A percentile compares a stretch with the other conserved stretches of the same genome.
These are phyloP conservation scores for Eretmocerus hayati DNA, from an alignment of 2,888 invertebrate species.

Conservation along the genomic window DNA sequence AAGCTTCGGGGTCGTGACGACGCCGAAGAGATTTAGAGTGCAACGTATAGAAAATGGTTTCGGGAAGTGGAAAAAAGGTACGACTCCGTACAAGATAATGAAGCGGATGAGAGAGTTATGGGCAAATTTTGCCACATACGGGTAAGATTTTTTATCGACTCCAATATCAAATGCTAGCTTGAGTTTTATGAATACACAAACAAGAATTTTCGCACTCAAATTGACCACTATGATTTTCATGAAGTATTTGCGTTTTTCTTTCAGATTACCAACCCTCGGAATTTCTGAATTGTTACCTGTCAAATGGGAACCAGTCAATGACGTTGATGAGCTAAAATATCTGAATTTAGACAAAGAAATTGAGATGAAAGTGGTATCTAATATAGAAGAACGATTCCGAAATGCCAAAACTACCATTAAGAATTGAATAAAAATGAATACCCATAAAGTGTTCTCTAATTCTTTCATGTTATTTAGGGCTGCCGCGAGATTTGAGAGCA, in stretches of 20 bases:
- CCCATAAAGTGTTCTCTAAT: too few relatives aligned
- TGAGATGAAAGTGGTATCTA: slow-evolving; percentile 25
- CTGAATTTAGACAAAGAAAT: slow-evolving; percentile 32
- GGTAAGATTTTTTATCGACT: too few relatives aligned
- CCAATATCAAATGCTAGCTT: too few relatives aligned
- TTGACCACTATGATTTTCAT: too few relatives aligned
- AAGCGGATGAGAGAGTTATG: slow-evolving; percentile 47
- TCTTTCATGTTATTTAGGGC: too few relatives aligned
- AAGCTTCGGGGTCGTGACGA: too few relatives aligned
- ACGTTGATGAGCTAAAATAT: slow-evolving; percentile 25
- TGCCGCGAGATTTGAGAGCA: too few relatives aligned
- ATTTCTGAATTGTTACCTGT: slow-evolving; percentile 24
- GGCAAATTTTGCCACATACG: slow-evolving; percentile 49
- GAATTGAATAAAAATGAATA: too few relatives aligned
- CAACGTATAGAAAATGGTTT: slow-evolving; percentile 19
- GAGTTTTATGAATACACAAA: neutral
- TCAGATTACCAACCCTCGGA: slow-evolving; percentile 37
- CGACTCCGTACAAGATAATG: slow-evolving; percentile 33
- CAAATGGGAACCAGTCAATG: slow-evolving; percentile 32
- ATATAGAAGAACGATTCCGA: slow-evolving; percentile 19
- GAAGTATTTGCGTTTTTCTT: too few relatives aligned
- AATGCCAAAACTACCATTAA: too few relatives aligned
- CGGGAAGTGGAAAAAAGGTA: slow-evolving; percentile 16
- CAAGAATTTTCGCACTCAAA: neutral
- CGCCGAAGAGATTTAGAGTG: too few relatives aligned